Evolutionary conservation across 2,888 invertebrate genomes (phyloP), one percentile per base, ranked within the genome.

Genomic region (Torymus tubicola): DNA sequence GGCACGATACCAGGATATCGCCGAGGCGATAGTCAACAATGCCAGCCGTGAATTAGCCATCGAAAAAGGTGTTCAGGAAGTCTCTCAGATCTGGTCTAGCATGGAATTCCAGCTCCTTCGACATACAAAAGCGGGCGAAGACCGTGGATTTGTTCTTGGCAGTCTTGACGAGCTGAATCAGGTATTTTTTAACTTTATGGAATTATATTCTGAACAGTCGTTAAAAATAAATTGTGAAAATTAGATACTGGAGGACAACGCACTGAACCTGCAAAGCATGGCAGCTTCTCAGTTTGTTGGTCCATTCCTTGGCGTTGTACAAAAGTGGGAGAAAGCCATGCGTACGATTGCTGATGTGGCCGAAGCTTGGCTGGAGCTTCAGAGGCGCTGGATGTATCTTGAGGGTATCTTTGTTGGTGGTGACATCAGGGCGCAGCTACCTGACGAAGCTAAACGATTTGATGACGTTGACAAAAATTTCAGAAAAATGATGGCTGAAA

Each of bases 401-500:
- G 98, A 98, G 89, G 97, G 97, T 0, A 97, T 98, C 82, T 98
- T 98, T 89, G 94, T 97, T 0, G 96, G 96, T 0, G 96, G 96
- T 5, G 98, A 98, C 88, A 97, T 98, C 84, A 92, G 97, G 70
- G 91, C 93, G 0, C 97, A 98, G 87, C 91, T 98, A 73, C 97
- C 97, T 0, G 97, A 97, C 1, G 97, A 97, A 88, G 97, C 97
- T 0, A 95, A 94, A 89, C 96, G 96, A 89, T 98, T 98, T 90
- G 97, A 98, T 88, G 95, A 95, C 82, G 96, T 98, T 85, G 97
- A 98, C 89, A 95, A 93, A 88, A 89, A 93, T 1, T 98, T 96
- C 91, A 93, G 95, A 87, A 94, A 94, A 94, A 95, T 96, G 63
- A 98, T 98, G 97, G 88, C 93, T 65, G 97, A 97, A 82, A 96